A percentile compares a stretch with the other conserved stretches of the same genome.
Conservation (phyloP, 64 coral and sea anemone species). For the Montipora cactus region DNA sequence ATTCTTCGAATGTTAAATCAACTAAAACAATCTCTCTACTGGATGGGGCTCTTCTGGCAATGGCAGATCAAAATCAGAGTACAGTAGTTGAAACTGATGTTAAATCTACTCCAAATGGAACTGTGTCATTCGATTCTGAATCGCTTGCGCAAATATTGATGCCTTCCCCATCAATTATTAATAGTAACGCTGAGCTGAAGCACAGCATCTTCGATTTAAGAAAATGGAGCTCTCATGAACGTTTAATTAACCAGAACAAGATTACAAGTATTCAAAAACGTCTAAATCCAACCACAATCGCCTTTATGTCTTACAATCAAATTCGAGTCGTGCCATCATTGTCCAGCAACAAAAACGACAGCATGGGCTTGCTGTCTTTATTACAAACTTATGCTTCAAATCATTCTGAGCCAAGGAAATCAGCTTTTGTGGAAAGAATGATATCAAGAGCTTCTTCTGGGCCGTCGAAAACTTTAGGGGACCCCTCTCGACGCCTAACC, state of each 20-base stretch:
- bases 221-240: not conserved
- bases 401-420: conserved; percentile 24
- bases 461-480: not conserved
- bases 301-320: not conserved
- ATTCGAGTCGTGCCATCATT: not conserved
- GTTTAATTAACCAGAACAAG: not conserved
- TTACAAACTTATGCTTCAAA: not conserved
- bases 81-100: not conserved
- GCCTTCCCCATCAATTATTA: not conserved
- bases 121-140: not conserved
- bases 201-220: not conserved
- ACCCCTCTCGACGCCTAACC: not conserved
- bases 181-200: not conserved
- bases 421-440: not conserved
- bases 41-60: not conserved
- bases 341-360: not conserved
- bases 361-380: not conserved
- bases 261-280: not conserved
- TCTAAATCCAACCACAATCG: not conserved
- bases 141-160: not conserved
- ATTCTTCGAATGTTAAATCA: conserved; percentile 2
- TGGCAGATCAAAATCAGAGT: not conserved
- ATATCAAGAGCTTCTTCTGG: conserved; percentile 4
- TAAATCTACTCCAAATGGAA: not conserved
- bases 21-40: not conserved